Evolutionary conservation across 2,113 vertebrate genomes (phyloP), one percentile per base, ranked within the genome.

Genomic region (Nibea albiflora): DNA sequence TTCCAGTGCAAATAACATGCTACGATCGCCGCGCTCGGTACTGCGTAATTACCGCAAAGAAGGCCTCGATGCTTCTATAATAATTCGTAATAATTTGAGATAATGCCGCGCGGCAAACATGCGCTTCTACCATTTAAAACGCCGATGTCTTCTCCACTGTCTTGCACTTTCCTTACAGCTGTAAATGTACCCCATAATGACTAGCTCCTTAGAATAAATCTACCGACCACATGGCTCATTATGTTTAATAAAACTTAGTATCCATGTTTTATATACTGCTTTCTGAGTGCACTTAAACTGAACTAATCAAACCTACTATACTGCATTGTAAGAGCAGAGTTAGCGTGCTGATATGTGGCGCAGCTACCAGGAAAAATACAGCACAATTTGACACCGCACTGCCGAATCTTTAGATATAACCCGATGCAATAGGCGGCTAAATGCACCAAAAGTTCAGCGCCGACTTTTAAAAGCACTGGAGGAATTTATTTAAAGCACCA

Each of bases 381-480:
- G 62, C n/a, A 10, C 28, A 77, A 50, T 73, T 44, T 52, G 22
- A 85, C 42, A 57, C 10, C 61, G 47, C 47, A 19, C 11, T 11
- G 11, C 24, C 22, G 14, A 17, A 69, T 49, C 14, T 49, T 12
- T 20, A 20, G 19, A 42, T 52, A 62, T 39, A 70, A 76, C 42
- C 76, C 46, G 44, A 68, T 14, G 42, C 5, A 60, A 81, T 8
- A 63, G 31, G 9, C 58, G 12, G 72, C 64, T 44, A 61, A 65
- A 78, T 6, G 67, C 62, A 9, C 11, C 11, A 73, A 85, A 88
- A 84, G 71, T 85, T 74, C 42, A 19, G 8, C 0, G 8, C 20
- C n/a, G 72, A 76, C 81, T 72, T 85, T 66, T 52, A 85, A 86
- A 88, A 80, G 81, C 76, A 69, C 64, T 19, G 58, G 49, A 70